Evolutionary conservation across 1,140 invertebrate species (phyloP), one percentile per base, ranked within the genome.

Genomic region (Bombyx mori): DNA sequence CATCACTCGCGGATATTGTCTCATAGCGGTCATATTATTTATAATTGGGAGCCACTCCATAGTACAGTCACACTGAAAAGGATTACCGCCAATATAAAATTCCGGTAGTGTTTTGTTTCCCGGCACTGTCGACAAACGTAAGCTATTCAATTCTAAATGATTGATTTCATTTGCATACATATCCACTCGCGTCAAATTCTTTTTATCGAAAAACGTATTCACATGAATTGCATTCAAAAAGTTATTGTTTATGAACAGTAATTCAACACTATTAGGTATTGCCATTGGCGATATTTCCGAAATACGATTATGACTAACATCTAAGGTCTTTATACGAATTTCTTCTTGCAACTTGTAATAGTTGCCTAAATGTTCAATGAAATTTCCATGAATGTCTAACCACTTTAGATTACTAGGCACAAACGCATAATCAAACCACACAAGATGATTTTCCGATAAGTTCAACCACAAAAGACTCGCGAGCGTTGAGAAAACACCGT

Each of bases 11-110:
- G 96, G 95, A 80, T 96, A 94, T 71, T 96, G 94, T 7, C 94
- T 88, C 62, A 92, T 90, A 0, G 92, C 91, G 56, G 93, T 94
- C 89, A 95, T 92, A 73, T 95, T 95, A 79, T 96, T 96, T 74
- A 97, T 93, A 42, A 93, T 91, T 43, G 95, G 94, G 66, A 98
- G 83, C 95, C 95, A 97, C 71, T 97, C 95, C 95, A 97, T 96
- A 56, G 93, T 93, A 88, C 96, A 97, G 73, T 97, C 95, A 79
- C 96, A 97, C 66, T 95, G 92, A 82, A 97, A 96, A 0, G 95
- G 94, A 83, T 97, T 97, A 1, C 95, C 95, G 49, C 95, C 95
- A 51, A 97, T 89, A 76, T 96, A 96, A 76, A 97, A 95, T 78
- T 96, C 95, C 0, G 95, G 95, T 60, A 96, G 81, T 1, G 90